phyloP scores from a whole-genome alignment of 2,888 invertebrate species.

The Cataglyphis rosenhaueri region DNA sequence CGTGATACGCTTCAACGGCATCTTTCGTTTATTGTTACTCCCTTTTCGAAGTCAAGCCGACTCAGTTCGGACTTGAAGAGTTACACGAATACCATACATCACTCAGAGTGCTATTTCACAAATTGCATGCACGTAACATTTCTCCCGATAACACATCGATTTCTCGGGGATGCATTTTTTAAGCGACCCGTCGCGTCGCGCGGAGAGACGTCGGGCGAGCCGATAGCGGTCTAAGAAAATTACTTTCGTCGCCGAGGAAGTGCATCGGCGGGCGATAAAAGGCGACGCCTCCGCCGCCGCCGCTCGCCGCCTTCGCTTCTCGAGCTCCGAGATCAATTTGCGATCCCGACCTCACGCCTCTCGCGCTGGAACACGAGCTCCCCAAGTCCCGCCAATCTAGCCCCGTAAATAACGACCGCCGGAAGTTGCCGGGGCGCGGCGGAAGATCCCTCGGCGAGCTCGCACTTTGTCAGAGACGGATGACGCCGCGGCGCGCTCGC shows the following conservation, averaged over 20 bases:
- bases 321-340: conserved; percentile 80
- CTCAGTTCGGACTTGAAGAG: conserved; percentile 26
- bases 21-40: not conserved
- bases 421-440: conserved; percentile 79
- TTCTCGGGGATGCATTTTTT: conserved; percentile 53
- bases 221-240: conserved; percentile 60
- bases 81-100: conserved; percentile 46
- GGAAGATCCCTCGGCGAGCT: conserved; percentile 79
- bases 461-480: conserved; percentile 80
- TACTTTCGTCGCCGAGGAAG: conserved; percentile 56
- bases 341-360: conserved; percentile 77
- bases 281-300: conserved; percentile 58
- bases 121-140: conserved; percentile 52
- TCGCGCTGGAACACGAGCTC: conserved; percentile 75
- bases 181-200: conserved; percentile 43
- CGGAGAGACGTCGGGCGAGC: conserved; percentile 9
- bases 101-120: conserved; percentile 46
- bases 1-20: not conserved
- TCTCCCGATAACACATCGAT: conserved; percentile 54
- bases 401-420: conserved; percentile 81
- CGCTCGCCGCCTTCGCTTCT: conserved; percentile 56
- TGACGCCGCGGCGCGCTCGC: conserved; percentile 73
- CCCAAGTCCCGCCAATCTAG: conserved; percentile 79
- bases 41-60: conserved; percentile 7
- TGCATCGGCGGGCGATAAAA: conserved; percentile 71